Percentiles rank a stretch among this genome's conserved stretches.
phyloP scores from a whole-genome alignment of 2,113 vertebrate genomes.

The Orycteropus afer region DNA sequence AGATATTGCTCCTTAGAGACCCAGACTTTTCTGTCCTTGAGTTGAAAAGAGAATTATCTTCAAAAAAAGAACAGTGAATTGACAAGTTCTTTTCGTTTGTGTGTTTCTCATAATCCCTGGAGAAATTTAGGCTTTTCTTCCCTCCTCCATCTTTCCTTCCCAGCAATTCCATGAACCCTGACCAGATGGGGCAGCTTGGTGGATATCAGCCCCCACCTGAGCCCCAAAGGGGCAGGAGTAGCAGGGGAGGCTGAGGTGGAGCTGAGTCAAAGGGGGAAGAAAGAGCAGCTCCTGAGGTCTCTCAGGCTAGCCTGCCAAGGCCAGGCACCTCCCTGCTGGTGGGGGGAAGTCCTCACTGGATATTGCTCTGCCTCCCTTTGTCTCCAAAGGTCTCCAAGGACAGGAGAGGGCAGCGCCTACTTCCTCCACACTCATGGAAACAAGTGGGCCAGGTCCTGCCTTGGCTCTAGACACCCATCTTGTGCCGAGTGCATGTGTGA shows the following conservation, averaged over 20 bases:
- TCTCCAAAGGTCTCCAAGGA: not conserved
- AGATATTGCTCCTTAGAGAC: not conserved
- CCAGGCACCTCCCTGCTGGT: rapidly evolving
- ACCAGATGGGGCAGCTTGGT: not conserved
- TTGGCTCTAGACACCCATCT: not conserved
- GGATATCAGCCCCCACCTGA: rapidly evolving
- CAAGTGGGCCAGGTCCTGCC: not conserved
- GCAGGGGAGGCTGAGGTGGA: not conserved
- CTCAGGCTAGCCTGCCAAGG: not conserved
- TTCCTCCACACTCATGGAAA: not conserved
- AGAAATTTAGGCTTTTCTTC: not conserved
- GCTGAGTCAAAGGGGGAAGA: not conserved
- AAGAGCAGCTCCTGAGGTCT: not conserved
- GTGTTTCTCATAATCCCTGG: rapidly evolving
- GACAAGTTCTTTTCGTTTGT: not conserved
- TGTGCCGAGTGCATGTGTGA: not conserved
- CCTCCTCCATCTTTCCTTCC: not conserved
- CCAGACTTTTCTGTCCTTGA: not conserved
- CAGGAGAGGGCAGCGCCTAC: not conserved
- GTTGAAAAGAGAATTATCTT: not conserved
- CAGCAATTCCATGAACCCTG: not conserved
- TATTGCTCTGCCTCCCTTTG: not conserved
- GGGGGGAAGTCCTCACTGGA: not conserved
- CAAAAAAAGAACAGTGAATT: not conserved
- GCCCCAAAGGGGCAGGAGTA: not conserved